Percentiles rank a stretch among this genome's conserved stretches.
Conservation (phyloP, 2,888 invertebrate species). For the Fragum sueziense region DNA sequence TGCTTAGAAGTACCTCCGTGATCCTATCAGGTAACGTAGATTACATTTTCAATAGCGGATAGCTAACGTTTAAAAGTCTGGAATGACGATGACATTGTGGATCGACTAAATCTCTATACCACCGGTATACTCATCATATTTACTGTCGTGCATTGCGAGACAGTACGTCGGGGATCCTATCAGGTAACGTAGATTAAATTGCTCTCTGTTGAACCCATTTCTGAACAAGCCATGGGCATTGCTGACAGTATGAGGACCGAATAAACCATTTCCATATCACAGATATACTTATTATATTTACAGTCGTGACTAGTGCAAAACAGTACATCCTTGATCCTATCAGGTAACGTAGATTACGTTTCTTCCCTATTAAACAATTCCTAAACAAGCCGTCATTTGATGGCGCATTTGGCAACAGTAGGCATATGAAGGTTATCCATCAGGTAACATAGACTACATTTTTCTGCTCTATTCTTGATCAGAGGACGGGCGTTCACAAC, state of each 20-base stretch:
- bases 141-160: conserved; percentile 80
- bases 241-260: conserved; percentile 80
- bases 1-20: neutral
- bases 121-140: conserved; percentile 81
- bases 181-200: conserved; percentile 32
- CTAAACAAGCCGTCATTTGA: no score
- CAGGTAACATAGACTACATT: neutral
- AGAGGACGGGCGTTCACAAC: neutral
- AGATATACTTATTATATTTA: conserved; percentile 81
- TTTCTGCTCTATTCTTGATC: no score
- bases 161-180: conserved; percentile 82
- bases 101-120: conserved; percentile 81
- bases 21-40: conserved; percentile 3
- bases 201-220: no score
- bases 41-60: conserved; percentile 56
- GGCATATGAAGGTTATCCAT: neutral
- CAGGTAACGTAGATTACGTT: conserved; percentile 40
- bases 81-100: conserved; percentile 81
- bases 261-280: conserved; percentile 81
- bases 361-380: no score
- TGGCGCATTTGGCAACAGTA: neutral
- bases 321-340: conserved; percentile 82
- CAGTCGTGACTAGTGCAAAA: conserved; percentile 80
- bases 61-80: conserved; percentile 80
- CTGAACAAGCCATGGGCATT: no score